These are phyloP conservation scores for Caloenas nicobarica DNA, from an alignment of 2,113 vertebrate species.

Conservation along the genomic window DNA sequence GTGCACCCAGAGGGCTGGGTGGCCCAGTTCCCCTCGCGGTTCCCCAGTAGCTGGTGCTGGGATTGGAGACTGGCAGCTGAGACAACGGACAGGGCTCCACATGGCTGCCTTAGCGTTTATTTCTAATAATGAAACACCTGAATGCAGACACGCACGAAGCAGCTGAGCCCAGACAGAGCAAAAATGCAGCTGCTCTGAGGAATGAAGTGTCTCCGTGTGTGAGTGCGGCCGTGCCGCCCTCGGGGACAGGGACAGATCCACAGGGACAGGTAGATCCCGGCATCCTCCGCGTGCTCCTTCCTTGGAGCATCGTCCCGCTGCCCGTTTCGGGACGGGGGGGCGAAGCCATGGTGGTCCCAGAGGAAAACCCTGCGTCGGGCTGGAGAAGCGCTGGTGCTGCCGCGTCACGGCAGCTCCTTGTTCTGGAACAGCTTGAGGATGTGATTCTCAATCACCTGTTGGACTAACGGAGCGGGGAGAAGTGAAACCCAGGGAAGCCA, in stretches of 20 bases:
- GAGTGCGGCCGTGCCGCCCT: background rate
- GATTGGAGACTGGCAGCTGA: background rate
- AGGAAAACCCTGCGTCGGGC: background rate
- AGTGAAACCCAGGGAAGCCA: background rate
- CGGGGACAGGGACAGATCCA: background rate
- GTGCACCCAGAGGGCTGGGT: no score
- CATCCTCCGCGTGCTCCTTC: background rate
- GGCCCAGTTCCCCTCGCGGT: rapidly evolving
- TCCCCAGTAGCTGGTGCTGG: background rate
- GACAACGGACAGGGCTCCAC: background rate
- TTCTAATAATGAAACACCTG: background rate
- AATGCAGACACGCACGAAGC: background rate
- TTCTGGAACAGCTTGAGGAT: conserved; percentile 80
- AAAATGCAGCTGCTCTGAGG: background rate
- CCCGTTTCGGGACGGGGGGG: rapidly evolving
- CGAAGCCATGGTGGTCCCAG: background rate
- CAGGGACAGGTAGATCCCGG: rapidly evolving
- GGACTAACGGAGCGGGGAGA: conserved; percentile 69
- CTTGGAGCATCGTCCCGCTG: rapidly evolving
- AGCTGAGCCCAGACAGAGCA: background rate
- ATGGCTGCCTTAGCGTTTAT: background rate
- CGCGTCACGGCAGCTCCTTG: background rate
- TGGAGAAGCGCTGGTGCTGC: background rate
- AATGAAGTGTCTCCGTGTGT: rapidly evolving
- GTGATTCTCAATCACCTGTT: conserved; percentile 86